These are phyloP conservation scores for Progne subis DNA, from an alignment of 2,113 vertebrate genomes.

Conservation along the genomic window DNA sequence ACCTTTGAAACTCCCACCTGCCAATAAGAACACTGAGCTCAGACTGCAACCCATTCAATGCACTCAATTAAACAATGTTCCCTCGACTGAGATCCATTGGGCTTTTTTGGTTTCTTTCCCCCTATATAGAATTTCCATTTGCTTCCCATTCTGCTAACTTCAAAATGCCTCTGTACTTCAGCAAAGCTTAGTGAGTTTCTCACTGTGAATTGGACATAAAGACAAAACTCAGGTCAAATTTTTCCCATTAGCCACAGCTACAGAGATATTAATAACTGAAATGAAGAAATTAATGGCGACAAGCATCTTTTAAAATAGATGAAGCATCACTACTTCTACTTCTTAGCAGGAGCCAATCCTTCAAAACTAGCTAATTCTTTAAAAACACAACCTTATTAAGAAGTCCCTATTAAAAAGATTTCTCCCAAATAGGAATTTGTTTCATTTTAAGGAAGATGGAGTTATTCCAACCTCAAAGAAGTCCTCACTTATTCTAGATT, in stretches of 20 bases:
- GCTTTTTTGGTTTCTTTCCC: neutral
- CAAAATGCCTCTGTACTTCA: neutral
- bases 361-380: neutral
- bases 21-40: neutral
- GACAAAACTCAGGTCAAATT: neutral
- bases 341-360: neutral
- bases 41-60: neutral
- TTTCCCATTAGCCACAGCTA: neutral
- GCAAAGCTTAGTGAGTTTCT: neutral
- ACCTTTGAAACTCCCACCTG: neutral
- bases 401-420: neutral
- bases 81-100: neutral
- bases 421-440: neutral
- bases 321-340: neutral
- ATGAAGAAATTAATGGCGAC: neutral
- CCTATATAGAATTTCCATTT: neutral
- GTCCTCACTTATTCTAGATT: neutral
- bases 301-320: neutral
- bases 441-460: neutral
- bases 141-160: neutral
- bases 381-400: neutral
- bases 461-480: neutral
- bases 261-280: neutral
- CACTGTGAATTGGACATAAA: neutral
- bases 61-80: conserved; percentile 10